Evolutionary conservation across 2,797 vertebrate genomes (phyloP).

Genomic region (Bovichtus variegatus): DNA sequence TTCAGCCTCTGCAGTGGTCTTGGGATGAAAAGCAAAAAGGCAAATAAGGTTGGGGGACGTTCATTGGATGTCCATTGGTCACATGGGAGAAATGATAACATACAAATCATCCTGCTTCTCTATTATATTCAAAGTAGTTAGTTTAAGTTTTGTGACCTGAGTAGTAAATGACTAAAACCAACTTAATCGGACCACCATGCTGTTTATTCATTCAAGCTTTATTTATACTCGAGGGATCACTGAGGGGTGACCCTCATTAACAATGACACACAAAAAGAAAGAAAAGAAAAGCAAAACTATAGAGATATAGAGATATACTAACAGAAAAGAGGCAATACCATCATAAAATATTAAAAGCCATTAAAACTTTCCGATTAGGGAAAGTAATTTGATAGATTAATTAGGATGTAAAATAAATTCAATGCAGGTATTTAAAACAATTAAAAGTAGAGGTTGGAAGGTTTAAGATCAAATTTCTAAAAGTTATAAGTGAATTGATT

Average conservation of each 20-base stretch:
- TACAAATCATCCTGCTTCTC: neutral
- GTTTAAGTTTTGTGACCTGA: neutral
- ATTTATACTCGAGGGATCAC: neutral
- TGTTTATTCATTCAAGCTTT: neutral
- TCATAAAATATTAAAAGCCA: neutral
- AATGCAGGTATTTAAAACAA: neutral
- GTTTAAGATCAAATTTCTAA: neutral
- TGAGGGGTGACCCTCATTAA: neutral
- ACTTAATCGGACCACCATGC: neutral
- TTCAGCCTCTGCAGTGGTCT: neutral
- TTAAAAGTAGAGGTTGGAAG: neutral
- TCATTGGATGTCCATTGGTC: neutral
- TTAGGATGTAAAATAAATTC: neutral
- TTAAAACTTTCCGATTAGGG: neutral
- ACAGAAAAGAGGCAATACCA: neutral
- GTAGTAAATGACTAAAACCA: neutral
- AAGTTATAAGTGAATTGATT: too few relatives aligned
- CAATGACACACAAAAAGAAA: neutral
- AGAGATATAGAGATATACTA: neutral
- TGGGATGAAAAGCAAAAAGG: neutral
- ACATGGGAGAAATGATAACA: neutral
- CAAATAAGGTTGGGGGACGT: neutral
- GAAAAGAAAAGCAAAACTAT: neutral
- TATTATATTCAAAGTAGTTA: neutral
- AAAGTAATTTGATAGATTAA: neutral